Evolutionary conservation across 2,888 invertebrate species (phyloP).

Genomic region (Apotomis turbidana): DNA sequence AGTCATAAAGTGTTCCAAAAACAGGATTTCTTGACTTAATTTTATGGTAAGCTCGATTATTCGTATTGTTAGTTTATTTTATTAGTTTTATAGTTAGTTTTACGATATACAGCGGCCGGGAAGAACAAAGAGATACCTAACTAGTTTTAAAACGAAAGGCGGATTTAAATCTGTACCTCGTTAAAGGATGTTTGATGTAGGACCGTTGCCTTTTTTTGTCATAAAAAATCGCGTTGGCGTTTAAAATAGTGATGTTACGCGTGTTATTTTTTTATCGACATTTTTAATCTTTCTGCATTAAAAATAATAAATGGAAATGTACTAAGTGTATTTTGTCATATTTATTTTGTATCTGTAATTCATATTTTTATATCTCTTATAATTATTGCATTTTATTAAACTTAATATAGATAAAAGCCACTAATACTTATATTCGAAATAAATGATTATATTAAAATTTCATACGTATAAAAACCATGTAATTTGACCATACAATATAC

Average conservation of each 20-base stretch:
- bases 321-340: neutral
- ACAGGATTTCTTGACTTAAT: slow-evolving; percentile 64
- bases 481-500: slow-evolving; percentile 38
- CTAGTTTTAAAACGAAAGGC: slow-evolving; percentile 67
- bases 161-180: slow-evolving; percentile 55
- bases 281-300: slow-evolving; percentile 3
- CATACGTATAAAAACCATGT: slow-evolving; percentile 27
- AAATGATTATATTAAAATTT: slow-evolving; percentile 14
- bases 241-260: slow-evolving; percentile 51
- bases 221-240: slow-evolving; percentile 61
- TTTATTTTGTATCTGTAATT: neutral
- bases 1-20: slow-evolving; percentile 49
- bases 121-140: slow-evolving; percentile 52
- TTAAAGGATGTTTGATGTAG: slow-evolving; percentile 57
- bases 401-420: no score
- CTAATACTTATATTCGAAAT: no score
- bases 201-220: slow-evolving; percentile 58
- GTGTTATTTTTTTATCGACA: slow-evolving; percentile 38
- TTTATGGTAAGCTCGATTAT: slow-evolving; percentile 57
- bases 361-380: neutral
- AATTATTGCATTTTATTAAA: no score
- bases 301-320: no score
- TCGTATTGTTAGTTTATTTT: slow-evolving; percentile 22
- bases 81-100: slow-evolving; percentile 14
- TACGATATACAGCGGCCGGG: slow-evolving; percentile 1